Base-by-base conservation (phyloP, 2,797 vertebrate species). In the Molossus molossus region DNA sequence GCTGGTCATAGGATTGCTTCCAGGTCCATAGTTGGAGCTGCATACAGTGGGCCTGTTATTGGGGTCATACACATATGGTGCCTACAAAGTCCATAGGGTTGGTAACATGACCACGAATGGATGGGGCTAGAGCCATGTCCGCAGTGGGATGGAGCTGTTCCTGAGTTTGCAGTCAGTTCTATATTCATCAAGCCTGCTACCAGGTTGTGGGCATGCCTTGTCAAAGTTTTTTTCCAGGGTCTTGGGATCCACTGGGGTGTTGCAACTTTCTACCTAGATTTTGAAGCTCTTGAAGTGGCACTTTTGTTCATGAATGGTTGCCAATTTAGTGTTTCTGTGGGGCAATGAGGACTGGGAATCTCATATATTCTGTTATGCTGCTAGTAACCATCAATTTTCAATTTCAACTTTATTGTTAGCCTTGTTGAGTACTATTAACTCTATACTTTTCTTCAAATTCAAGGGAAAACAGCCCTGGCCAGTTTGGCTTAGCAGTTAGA, bases 401-500 rank as follows among this genome's bases (percentile, higher is more conserved):
- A 91, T 27, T 83, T 84, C 25, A 70, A 15, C 17, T 77, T 94
- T 72, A 53, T 29, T 73, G 50, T 33, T 67, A 20, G 58, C 40
- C 33, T 85, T 81, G 27, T 92, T 77, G 53, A 75, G 89, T 67
- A 88, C 40, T 73, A 6, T 57, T 75, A 62, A 69, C 55, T 82
- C 13, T 18, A 23, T 6, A 79, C 14, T 48, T 67, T 62, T n/a
- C 18, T 80, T 69, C 33, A 77, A 90, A 87, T 80, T 69, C 57
- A 94, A 29, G 12, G 20, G 25, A 83, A 76, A 90, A 77, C n/a
- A 90, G 40, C 40, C 40, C 6, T 45, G 40, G 40, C 40, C 40
- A 45, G 40, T 45, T 45, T 45, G 40, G 40, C 40, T 45, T 45
- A 45, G 40, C 4, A 6, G 40, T 45, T 45, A 45, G 40, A 45